Evolutionary conservation across 2,888 invertebrate genomes (phyloP), one percentile per base, ranked within the genome.

Genomic region (Lithosia quadra): DNA sequence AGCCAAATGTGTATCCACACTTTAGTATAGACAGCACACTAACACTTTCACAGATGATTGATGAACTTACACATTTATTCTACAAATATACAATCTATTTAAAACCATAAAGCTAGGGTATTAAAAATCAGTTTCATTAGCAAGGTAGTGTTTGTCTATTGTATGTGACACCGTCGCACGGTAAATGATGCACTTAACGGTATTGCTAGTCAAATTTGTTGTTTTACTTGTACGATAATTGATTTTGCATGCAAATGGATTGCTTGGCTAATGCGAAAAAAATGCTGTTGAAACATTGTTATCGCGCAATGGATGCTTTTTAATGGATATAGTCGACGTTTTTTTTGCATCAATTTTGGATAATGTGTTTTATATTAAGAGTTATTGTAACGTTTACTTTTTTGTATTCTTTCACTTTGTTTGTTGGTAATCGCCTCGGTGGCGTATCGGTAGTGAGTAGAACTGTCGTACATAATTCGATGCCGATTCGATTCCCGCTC

Each of bases 121-220:
- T 9, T 74, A 83, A 73, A 57, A 78, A 69, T 58, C 59, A 66
- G 24, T 57, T 68, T 77, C 0, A 24, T 28, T 0, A 18, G 53
- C 10, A 1, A 7, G 21, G 8, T 10, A 8, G 0, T 55, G 34
- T 66, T 69, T 67, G 66, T 67, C 28, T 55, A 69, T 71, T 79
- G 71, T 69, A 81, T 80, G 78, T 73, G 77, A 79, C 81, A 80
- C 78, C 76, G 68, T 78, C 81, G 83, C 84, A 83, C 71, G 73
- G 82, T 79, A 87, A 88, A 89, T 88, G 87, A 88, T 91, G 90
- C 91, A 91, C 91, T 91, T 84, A 89, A 80, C 85, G 69, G 78
- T 87, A 91, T 91, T 91, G 87, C 86, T 71, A 77, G 82, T 85
- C 75, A 85, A 87, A 88, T 87, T 87, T 88, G 88, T 87, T 87